Evolutionary conservation across 2,888 invertebrate genomes (phyloP), one percentile per base, ranked within the genome.

Genomic region (Philereme transversata): DNA sequence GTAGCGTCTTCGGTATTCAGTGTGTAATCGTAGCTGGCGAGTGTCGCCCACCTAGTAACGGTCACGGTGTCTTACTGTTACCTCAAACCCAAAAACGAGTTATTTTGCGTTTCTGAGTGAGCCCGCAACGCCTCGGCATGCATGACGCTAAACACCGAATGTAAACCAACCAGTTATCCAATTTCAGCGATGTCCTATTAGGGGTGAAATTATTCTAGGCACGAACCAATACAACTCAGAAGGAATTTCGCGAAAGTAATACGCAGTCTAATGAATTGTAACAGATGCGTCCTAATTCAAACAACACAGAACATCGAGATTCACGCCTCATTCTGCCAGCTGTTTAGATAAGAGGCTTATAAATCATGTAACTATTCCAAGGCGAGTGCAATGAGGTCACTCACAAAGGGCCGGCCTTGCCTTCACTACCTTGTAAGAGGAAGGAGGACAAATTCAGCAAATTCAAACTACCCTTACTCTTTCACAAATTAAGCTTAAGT

Each of bases 341-440:
- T 81, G 81, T 82, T 83, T 76, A 85, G 84, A 86, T 84, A 87
- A 84, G 79, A 83, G 79, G 73, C 75, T 81, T 78, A 84, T 86
- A 82, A 85, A 88, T 88, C 86, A 86, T 87, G 84, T 87, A 88
- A 88, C 87, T 88, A 89, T 90, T 90, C 83, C 91, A 91, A 90
- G 90, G 90, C 84, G 80, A 90, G 71, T 83, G 78, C 85, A 88
- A 86, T 86, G 87, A 88, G 89, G 91, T 82, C 89, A 87, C 81
- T 81, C 78, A 85, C 85, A 84, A 87, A 90, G 88, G 90, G 86
- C 76, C 79, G 84, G 82, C 89, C 89, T 89, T 89, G 88, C 83
- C 83, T 83, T 83, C 83, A 82, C 82, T 77, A 76, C 74, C 80
- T 83, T 67, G 83, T 83, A 79, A 84, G 84, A 84, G 85, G 83